phyloP scores from a whole-genome alignment of 2,888 invertebrate genomes.

The Zygothrica quintamaculata region DNA sequence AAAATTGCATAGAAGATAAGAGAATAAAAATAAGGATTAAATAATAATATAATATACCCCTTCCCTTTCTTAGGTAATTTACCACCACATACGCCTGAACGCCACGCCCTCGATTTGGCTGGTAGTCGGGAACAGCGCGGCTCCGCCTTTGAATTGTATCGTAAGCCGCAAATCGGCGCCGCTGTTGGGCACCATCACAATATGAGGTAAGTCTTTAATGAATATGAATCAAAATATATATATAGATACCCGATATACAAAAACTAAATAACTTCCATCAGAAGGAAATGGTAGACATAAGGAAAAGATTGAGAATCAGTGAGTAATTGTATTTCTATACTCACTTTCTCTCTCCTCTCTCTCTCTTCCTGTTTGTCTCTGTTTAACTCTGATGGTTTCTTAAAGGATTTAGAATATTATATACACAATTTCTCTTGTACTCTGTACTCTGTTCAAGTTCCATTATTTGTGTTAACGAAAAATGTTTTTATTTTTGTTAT shows the following conservation, averaged over 20 bases:
- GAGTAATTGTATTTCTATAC: no score
- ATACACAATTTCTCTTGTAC: conserved; percentile 20
- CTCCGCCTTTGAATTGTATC: conserved; percentile 97
- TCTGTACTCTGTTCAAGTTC: conserved; percentile 52
- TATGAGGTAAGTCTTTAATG: conserved; percentile 87
- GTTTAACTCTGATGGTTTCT: conserved; percentile 1
- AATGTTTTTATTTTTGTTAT: conserved; percentile 83
- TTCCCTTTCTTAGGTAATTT: conserved; percentile 77
- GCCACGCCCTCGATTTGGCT: conserved; percentile 87
- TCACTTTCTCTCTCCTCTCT: no score
- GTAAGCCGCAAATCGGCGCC: conserved; percentile 90
- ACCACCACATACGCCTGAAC: conserved; percentile 83
- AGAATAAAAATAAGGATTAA: no score
- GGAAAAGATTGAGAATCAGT: conserved; percentile 22
- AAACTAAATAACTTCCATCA: conserved; percentile 11
- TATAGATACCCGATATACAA: conserved; percentile 2
- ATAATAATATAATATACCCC: not conserved
- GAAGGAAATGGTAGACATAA: no score
- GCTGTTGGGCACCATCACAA: conserved; percentile 89
- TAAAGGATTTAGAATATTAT: conserved; percentile 1
- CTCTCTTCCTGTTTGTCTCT: conserved; percentile 14
- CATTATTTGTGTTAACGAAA: conserved; percentile 83
- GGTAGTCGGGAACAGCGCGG: conserved; percentile 95
- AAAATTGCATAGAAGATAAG: no score
- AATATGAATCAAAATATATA: not conserved